Percentiles rank a stretch among this genome's conserved stretches.
phyloP scores from a whole-genome alignment of 2,888 invertebrate species.

The Girardia tigrina region DNA sequence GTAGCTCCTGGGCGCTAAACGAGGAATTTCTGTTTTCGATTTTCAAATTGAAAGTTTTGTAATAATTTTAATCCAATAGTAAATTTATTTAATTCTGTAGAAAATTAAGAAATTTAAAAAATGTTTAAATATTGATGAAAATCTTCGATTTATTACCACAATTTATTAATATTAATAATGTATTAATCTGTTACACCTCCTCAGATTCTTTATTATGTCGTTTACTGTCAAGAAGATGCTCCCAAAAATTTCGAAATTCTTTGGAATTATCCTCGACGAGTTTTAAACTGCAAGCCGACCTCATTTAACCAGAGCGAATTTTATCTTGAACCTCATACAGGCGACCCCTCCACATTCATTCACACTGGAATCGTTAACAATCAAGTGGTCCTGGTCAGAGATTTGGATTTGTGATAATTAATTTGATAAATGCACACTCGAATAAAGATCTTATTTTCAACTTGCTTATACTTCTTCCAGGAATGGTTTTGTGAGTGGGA shows the following conservation, averaged over 20 bases:
- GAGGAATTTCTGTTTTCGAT: too few species aligned
- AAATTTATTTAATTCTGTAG: too few species aligned
- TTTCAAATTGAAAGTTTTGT: too few species aligned
- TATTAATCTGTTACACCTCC: too few species aligned
- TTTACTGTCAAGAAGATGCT: neutral
- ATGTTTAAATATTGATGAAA: too few species aligned
- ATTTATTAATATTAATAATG: too few species aligned
- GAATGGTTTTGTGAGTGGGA: neutral
- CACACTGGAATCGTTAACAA: neutral
- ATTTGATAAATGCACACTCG: neutral
- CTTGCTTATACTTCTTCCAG: neutral
- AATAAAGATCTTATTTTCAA: neutral
- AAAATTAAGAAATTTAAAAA: too few species aligned
- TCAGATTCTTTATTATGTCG: neutral
- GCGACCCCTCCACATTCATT: neutral
- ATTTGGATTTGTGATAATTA: neutral
- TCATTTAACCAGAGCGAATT: neutral
- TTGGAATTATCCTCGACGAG: slow-evolving; percentile 2
- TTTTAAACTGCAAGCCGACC: neutral
- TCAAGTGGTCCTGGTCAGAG: neutral
- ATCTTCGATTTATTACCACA: too few species aligned
- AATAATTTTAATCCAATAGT: too few species aligned
- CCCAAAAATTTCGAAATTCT: neutral
- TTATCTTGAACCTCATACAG: neutral
- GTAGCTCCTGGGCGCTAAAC: too few species aligned